A percentile compares a stretch with the other conserved stretches of the same genome.
phyloP scores from a whole-genome alignment of 2,113 vertebrate genomes.

The Panurus biarmicus region DNA sequence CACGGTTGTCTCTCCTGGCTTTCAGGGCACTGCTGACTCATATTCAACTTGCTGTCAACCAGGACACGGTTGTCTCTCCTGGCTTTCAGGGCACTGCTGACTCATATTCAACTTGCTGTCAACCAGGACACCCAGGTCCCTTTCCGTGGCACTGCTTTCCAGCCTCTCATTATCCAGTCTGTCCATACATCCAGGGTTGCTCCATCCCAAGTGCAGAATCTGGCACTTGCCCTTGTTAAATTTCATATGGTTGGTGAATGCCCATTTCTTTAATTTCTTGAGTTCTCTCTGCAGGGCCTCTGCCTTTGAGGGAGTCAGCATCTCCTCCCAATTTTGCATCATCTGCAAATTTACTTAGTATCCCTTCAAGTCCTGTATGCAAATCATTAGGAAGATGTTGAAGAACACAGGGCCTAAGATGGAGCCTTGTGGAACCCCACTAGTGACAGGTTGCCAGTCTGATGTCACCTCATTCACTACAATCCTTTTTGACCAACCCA shows the following conservation, averaged over 20 bases:
- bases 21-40: too few relatives aligned
- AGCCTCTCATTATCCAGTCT: background rate
- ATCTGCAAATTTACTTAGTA: background rate
- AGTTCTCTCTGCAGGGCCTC: background rate
- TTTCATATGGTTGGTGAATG: background rate
- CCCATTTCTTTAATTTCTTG: background rate
- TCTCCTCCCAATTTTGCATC: background rate
- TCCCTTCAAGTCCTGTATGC: background rate
- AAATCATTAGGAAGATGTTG: background rate
- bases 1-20: background rate
- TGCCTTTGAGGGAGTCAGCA: background rate
- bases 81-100: too few relatives aligned
- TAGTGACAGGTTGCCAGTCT: background rate
- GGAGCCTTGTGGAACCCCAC: background rate
- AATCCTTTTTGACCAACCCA: background rate
- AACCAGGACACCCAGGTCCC: background rate
- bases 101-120: too few relatives aligned
- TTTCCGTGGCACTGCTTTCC: background rate
- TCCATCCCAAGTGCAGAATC: background rate
- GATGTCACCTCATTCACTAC: background rate
- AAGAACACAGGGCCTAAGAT: background rate
- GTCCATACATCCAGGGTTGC: background rate
- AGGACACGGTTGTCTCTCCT: background rate
- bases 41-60: too few relatives aligned
- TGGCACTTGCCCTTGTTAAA: background rate